Evolutionary conservation across 2,888 invertebrate genomes (phyloP).

Genomic region (Antheraea yamamai): DNA sequence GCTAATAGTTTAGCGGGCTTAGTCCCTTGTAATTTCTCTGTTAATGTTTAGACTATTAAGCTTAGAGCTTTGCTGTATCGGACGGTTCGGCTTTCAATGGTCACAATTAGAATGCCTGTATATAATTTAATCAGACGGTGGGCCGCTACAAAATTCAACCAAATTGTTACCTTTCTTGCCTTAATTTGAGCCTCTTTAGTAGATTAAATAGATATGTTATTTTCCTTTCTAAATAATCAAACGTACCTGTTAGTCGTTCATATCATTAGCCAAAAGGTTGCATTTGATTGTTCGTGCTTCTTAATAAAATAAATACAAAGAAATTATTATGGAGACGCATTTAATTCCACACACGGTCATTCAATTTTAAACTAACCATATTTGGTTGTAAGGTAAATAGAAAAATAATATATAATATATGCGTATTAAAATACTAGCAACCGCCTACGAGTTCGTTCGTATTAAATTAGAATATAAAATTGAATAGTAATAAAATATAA

Average conservation of each 20-base stretch:
- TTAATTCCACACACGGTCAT: too few relatives aligned
- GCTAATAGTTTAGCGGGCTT: slow-evolving; percentile 57
- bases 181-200: slow-evolving; percentile 6
- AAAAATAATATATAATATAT: too few relatives aligned
- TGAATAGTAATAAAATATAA: too few relatives aligned
- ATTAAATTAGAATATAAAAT: too few relatives aligned
- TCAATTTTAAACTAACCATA: too few relatives aligned
- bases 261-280: neutral
- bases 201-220: slow-evolving; percentile 1
- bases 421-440: too few relatives aligned
- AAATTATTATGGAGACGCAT: too few relatives aligned
- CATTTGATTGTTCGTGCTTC: neutral
- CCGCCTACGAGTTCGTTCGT: too few relatives aligned
- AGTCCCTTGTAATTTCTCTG: slow-evolving; percentile 62
- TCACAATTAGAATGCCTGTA: slow-evolving; percentile 32
- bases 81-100: slow-evolving; percentile 49
- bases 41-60: slow-evolving; percentile 62
- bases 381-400: too few relatives aligned
- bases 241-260: neutral
- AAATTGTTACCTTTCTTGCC: slow-evolving; percentile 16
- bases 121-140: slow-evolving; percentile 19
- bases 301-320: neutral
- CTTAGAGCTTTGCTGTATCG: slow-evolving; percentile 43
- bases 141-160: slow-evolving; percentile 7
- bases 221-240: neutral